A percentile compares a stretch with the other conserved stretches of the same genome.
Evolutionary conservation across 2,113 vertebrate species (phyloP).

Genomic region (Genyomyrus donnyi): DNA sequence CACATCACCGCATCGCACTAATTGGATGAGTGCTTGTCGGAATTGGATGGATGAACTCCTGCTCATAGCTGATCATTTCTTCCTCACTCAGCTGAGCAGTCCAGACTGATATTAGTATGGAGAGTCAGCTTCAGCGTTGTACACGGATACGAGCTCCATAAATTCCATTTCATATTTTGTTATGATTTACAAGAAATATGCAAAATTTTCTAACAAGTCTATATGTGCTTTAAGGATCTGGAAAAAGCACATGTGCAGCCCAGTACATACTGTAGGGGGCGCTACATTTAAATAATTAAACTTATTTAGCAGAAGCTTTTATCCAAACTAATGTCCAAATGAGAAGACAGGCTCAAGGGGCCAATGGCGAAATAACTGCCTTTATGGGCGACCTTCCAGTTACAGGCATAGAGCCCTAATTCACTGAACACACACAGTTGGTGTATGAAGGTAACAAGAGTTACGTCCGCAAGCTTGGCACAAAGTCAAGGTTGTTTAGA

Average conservation of each 20-base stretch:
- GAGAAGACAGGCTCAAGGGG: not conserved
- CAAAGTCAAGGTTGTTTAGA: not conserved
- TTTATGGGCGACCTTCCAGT: not conserved
- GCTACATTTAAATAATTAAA: not conserved
- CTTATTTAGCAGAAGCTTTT: not conserved
- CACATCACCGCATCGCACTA: not conserved
- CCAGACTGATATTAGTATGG: not conserved
- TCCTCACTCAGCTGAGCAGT: not conserved
- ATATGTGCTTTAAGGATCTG: not conserved
- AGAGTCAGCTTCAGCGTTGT: not conserved
- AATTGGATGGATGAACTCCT: not conserved
- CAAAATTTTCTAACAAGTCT: not conserved
- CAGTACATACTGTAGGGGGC: not conserved
- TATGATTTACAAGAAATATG: not conserved
- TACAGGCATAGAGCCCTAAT: not conserved
- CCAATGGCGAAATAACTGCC: not conserved
- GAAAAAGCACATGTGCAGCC: not conserved
- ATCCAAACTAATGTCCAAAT: not conserved
- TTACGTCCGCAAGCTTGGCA: not conserved
- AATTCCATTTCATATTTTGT: not conserved
- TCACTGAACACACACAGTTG: not conserved
- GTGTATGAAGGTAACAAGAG: not conserved
- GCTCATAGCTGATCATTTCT: not conserved
- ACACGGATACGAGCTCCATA: not conserved
- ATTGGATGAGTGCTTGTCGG: not conserved